A percentile compares a stretch with the other conserved stretches of the same genome.
These are phyloP conservation scores for Tethea ocularis DNA, from an alignment of 2,888 invertebrate genomes.

Conservation along the genomic window DNA sequence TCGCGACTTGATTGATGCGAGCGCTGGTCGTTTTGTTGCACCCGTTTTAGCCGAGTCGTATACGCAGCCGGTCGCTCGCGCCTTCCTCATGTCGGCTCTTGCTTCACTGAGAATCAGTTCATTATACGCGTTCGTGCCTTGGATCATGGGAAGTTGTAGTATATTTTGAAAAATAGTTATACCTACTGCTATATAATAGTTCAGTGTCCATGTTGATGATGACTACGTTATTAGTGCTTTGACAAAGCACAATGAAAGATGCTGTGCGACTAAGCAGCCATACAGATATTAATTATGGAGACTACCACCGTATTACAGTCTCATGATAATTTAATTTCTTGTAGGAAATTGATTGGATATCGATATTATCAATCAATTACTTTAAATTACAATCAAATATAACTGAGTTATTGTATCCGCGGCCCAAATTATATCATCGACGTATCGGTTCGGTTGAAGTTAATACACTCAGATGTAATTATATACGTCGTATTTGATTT, in stretches of 20 bases:
- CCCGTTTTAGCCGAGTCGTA: not conserved
- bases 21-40: not conserved
- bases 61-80: not conserved
- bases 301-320: no score
- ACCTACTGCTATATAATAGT: no score
- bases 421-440: not conserved
- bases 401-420: not conserved
- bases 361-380: not conserved
- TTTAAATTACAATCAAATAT: not conserved
- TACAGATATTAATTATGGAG: no score
- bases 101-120: not conserved
- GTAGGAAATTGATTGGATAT: no score
- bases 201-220: no score
- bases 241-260: no score
- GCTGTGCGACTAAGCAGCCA: no score
- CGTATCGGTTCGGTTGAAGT: not conserved
- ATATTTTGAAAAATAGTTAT: not conserved
- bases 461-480: constrained; percentile 4
- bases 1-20: constrained; percentile 1
- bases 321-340: no score
- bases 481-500: not conserved
- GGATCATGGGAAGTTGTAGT: not conserved
- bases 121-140: not conserved
- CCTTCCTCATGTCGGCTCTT: not conserved
- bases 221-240: no score